These are phyloP conservation scores for Melipona bicolor DNA, from an alignment of 2,888 invertebrate species.

Conservation along the genomic window DNA sequence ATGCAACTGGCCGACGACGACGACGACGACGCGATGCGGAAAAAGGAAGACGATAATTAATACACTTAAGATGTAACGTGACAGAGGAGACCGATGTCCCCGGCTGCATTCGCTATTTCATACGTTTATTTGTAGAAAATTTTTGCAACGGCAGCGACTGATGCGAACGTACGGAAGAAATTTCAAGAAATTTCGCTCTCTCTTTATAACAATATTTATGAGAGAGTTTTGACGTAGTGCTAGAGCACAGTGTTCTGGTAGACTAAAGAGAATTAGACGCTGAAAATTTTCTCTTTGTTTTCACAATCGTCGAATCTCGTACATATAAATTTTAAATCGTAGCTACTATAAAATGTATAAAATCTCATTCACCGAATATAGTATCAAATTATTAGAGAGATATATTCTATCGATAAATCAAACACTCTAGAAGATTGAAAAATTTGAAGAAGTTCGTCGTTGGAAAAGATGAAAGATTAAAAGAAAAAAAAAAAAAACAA, in stretches of 20 bases:
- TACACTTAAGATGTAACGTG: slow-evolving; percentile 43
- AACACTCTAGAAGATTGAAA: background rate
- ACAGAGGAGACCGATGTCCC: background rate
- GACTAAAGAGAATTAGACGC: too few species aligned
- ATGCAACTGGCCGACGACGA: background rate
- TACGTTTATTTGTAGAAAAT: background rate
- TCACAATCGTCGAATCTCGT: too few species aligned
- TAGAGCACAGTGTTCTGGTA: too few species aligned
- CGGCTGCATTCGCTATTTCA: background rate
- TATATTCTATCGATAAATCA: background rate
- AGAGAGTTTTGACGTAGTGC: too few species aligned
- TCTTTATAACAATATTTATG: too few species aligned
- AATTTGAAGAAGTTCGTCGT: background rate
- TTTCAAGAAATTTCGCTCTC: too few species aligned
- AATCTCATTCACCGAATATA: background rate
- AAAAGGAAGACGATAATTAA: slow-evolving; percentile 54
- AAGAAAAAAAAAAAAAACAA: background rate
- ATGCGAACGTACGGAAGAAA: too few species aligned
- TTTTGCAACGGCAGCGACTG: background rate
- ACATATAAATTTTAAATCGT: too few species aligned
- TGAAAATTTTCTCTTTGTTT: too few species aligned
- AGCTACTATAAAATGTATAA: too few species aligned
- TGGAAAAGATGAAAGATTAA: background rate
- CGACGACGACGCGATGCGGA: slow-evolving; percentile 28
- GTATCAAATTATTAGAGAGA: background rate